Evolutionary conservation across 2,888 invertebrate genomes (phyloP), one percentile per base, ranked within the genome.

Genomic region (Chloroclysta siterata): DNA sequence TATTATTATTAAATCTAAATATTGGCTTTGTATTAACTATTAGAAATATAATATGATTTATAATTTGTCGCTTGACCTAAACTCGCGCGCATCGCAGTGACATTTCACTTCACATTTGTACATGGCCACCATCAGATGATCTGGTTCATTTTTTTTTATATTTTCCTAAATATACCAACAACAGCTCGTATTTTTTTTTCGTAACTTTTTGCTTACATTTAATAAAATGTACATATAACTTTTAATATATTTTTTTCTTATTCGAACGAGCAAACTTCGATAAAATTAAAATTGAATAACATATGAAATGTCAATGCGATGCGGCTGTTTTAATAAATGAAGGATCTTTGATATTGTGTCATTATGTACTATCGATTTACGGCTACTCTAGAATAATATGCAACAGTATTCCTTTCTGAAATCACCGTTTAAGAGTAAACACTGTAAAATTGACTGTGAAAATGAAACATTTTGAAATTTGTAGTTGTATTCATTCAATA

Each of bases 101-200:
- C 87, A 78, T 58, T 83, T 86, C 91, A 91, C 90, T 86, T 84
- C 63, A 66, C 77, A 94, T 95, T 95, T 95, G 95, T 95, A 95
- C 95, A 94, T 94, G 93, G 93, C 85, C 90, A 94, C 93, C 95
- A 95, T 95, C 95, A 95, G 95, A 95, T 95, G 95, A 94, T 94
- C 95, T 95, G 94, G 87, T 87, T 90, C 78, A 77, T 77, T 84
- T 87, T 46, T 36, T 87, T 76, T 88, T 85, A 89, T 88, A 89
- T 90, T 93, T 92, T 88, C 80, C 92, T 93, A 93, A 93, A 93
- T 91, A 93, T 93, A 93, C 91, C 93, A 93, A 93, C 93, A 93
- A 93, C 89, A 87, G 90, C 90, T 91, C 92, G 89, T 80, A 75
- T 78, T 75, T 75, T 41, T 74, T 79, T 77, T 76, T 80, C 80